A percentile compares a stretch with the other conserved stretches of the same genome.
Conservation (phyloP, 2,888 invertebrate species). For the Agrypnus murinus region DNA sequence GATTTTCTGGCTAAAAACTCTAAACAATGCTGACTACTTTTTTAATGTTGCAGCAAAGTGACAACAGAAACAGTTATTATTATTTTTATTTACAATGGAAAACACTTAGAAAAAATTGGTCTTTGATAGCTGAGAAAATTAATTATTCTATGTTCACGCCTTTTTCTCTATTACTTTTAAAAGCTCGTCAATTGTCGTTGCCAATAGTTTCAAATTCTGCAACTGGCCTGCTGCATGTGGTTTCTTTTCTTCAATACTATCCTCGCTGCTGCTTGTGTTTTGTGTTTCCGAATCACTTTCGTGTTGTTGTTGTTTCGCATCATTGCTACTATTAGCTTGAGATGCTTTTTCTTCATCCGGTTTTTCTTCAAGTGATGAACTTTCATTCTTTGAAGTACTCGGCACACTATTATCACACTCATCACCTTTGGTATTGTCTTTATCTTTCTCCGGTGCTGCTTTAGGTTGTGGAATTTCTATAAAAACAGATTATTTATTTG, state of each 20-base stretch:
- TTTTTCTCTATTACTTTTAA: constrained; percentile 67
- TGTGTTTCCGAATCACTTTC: constrained; percentile 66
- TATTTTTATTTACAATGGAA: constrained; percentile 32
- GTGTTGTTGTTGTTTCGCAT: constrained; percentile 59
- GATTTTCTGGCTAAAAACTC: constrained; percentile 22
- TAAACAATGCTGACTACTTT: constrained; percentile 40
- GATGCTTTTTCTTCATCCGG: constrained; percentile 46
- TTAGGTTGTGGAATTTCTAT: constrained; percentile 10
- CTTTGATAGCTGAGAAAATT: constrained; percentile 36
- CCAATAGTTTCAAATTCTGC: constrained; percentile 65
- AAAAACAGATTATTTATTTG: not conserved
- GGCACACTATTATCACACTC: constrained; percentile 54
- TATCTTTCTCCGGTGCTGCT: constrained; percentile 13
- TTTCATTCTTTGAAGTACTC: constrained; percentile 62
- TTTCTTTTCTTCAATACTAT: constrained; percentile 61
- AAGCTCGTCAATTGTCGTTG: constrained; percentile 68
- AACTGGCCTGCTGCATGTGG: constrained; percentile 60
- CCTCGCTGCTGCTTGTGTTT: constrained; percentile 63
- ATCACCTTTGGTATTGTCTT: constrained; percentile 51
- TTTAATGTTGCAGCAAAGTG: constrained; percentile 41
- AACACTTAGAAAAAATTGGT: constrained; percentile 45
- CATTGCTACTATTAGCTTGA: constrained; percentile 38
- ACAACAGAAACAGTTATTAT: constrained; percentile 29
- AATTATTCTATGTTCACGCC: constrained; percentile 22
- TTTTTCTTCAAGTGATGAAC: constrained; percentile 41